Evolutionary conservation across 1,140 invertebrate genomes (phyloP).

Genomic region (Colletes latitarsis): DNA sequence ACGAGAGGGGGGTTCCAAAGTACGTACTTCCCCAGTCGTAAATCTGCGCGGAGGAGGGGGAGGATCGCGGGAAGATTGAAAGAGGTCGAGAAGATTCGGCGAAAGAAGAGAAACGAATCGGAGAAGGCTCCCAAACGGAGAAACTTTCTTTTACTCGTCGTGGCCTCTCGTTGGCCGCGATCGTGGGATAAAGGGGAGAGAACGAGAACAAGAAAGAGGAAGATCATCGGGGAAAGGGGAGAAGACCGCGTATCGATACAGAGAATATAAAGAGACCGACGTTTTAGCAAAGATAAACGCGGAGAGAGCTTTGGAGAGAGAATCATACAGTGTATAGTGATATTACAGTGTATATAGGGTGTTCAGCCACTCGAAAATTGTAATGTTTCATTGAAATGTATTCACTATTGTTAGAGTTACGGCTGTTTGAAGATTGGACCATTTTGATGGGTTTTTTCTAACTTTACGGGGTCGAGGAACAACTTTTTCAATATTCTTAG

Average conservation of each 20-base stretch:
- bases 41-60: slow-evolving; percentile 9
- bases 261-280: not conserved
- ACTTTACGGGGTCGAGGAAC: too few species aligned
- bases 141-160: slow-evolving; percentile 23
- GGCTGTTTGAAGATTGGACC: too few species aligned
- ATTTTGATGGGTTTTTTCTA: too few species aligned
- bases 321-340: too few species aligned
- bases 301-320: not conserved
- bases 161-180: slow-evolving; percentile 7
- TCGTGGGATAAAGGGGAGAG: not conserved
- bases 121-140: slow-evolving; percentile 12
- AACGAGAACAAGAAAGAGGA: not conserved
- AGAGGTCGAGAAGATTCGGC: not conserved
- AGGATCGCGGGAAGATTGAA: slow-evolving; percentile 13
- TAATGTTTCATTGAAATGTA: too few species aligned
- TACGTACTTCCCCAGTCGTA: slow-evolving; percentile 43
- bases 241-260: not conserved
- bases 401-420: too few species aligned
- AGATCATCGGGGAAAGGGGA: not conserved
- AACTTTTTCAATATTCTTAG: too few species aligned
- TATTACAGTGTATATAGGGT: not conserved
- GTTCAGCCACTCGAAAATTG: too few species aligned
- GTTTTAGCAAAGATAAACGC: not conserved
- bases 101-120: slow-evolving; percentile 12
- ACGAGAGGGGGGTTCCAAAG: slow-evolving; percentile 23